phyloP scores from a whole-genome alignment of 1,140 invertebrate species.

The Bombyx mandarina region DNA sequence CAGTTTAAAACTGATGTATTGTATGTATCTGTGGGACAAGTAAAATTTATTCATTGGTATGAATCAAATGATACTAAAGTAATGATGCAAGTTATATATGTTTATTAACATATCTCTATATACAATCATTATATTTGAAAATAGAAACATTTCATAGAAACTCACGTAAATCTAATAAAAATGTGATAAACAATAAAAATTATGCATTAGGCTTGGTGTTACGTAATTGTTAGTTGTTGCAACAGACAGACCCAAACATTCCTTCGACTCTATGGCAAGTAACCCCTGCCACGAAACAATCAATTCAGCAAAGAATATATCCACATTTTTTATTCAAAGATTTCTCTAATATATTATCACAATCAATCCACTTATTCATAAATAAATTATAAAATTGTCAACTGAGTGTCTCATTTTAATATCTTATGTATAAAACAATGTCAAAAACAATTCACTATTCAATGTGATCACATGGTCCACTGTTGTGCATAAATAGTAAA shows the following conservation, averaged over 20 bases:
- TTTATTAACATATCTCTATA: slow-evolving; percentile 69
- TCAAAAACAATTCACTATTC: slow-evolving; percentile 62
- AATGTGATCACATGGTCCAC: slow-evolving; percentile 63
- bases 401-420: slow-evolving; percentile 52
- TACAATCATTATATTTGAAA: slow-evolving; percentile 66
- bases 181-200: slow-evolving; percentile 47
- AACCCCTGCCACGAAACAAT: slow-evolving; percentile 37
- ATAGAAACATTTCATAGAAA: slow-evolving; percentile 66
- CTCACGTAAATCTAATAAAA: slow-evolving; percentile 61
- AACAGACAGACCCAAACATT: slow-evolving; percentile 18
- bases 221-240: slow-evolving; percentile 35
- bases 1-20: background rate
- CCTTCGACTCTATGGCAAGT: slow-evolving; percentile 23
- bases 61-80: background rate
- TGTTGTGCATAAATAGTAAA: slow-evolving; percentile 57
- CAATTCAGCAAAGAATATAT: slow-evolving; percentile 28
- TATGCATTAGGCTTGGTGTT: slow-evolving; percentile 54
- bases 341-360: slow-evolving; percentile 53
- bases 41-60: slow-evolving; percentile 1
- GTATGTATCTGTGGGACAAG: background rate
- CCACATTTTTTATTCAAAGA: slow-evolving; percentile 38
- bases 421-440: slow-evolving; percentile 59
- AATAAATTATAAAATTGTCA: slow-evolving; percentile 69
- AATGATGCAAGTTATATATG: slow-evolving; percentile 48
- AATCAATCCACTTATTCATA: slow-evolving; percentile 64